phyloP scores from a whole-genome alignment of 2,797 vertebrate species.

The Gymnoscopelus braueri region DNA sequence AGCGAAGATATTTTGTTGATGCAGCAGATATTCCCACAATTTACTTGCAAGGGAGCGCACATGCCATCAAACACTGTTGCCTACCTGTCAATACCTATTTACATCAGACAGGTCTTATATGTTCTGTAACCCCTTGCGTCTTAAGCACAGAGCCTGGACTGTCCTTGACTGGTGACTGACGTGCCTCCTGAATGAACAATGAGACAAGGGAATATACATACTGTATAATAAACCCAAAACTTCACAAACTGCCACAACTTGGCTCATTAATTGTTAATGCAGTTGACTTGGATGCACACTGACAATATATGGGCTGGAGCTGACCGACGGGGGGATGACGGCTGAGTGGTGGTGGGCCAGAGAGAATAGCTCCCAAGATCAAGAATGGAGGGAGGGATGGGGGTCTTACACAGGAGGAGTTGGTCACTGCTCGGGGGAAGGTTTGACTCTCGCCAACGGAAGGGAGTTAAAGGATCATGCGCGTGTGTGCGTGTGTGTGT shows the following conservation, averaged over 20 bases:
- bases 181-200: conserved; percentile 59
- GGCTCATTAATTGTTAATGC: conserved; percentile 34
- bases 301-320: conserved; percentile 41
- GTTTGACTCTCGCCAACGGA: conserved; percentile 65
- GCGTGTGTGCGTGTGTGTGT: no score
- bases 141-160: conserved; percentile 38
- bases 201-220: conserved; percentile 47
- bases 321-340: conserved; percentile 33
- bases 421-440: conserved; percentile 52
- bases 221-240: conserved; percentile 28
- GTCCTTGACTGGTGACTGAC: conserved; percentile 62
- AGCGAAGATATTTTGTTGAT: conserved; percentile 21
- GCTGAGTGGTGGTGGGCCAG: conserved; percentile 27
- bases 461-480: conserved; percentile 66
- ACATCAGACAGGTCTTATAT: conserved; percentile 51
- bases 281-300: conserved; percentile 40
- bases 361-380: conserved; percentile 45
- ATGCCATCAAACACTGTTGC: conserved; percentile 43
- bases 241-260: conserved; percentile 3
- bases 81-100: conserved; percentile 61
- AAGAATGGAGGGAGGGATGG: conserved; percentile 35
- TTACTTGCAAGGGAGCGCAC: conserved; percentile 29
- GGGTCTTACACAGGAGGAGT: conserved; percentile 20
- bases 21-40: conserved; percentile 1
- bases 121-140: conserved; percentile 35